Conservation (phyloP, 2,797 vertebrate species). For the Falco rusticolus region DNA sequence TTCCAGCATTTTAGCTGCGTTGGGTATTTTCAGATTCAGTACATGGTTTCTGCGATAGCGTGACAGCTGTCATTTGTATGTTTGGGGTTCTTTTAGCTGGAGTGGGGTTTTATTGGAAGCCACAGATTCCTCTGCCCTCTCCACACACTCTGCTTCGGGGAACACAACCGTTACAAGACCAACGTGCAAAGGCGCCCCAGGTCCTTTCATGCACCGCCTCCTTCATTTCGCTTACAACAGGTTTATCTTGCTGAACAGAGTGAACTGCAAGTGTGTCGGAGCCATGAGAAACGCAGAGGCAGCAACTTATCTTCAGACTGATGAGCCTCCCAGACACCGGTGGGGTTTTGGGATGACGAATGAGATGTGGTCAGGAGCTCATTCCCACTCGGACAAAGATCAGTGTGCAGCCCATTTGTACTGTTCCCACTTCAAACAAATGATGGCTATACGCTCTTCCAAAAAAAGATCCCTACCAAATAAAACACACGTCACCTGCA, state of each 20-base stretch:
- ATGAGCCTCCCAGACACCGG: not conserved
- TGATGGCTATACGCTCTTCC: accelerated
- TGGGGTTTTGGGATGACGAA: not conserved
- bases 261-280: not conserved
- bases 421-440: not conserved
- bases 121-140: not conserved
- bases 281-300: not conserved
- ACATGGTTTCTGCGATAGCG: not conserved
- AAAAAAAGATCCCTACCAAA: not conserved
- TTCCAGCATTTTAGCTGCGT: not conserved
- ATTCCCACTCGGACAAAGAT: not conserved
- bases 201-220: not conserved
- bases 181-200: not conserved
- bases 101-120: not conserved
- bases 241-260: not conserved
- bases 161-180: not conserved
- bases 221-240: not conserved
- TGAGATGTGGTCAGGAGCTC: not conserved
- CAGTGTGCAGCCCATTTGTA: not conserved
- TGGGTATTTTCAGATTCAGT: not conserved
- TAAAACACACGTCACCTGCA: not conserved
- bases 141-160: not conserved
- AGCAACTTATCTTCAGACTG: not conserved
- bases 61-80: not conserved
- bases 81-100: not conserved